phyloP scores from a whole-genome alignment of 30 jellyfish, hydroid and myxozoan species.

The Pseudorhiza aurosa region DNA sequence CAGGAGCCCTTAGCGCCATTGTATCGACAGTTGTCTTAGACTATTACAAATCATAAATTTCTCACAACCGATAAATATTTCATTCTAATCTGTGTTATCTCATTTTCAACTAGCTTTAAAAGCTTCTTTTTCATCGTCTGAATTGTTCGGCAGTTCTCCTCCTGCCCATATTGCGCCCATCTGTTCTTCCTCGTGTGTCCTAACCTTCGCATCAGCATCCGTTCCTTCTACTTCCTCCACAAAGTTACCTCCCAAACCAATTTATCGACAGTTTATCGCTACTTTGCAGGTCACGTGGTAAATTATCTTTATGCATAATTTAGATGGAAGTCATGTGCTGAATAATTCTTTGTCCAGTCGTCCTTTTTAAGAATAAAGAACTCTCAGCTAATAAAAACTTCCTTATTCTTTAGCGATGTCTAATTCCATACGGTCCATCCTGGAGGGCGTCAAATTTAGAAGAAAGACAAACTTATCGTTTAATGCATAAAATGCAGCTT shows the following conservation, averaged over 20 bases:
- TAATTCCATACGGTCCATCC: too few species aligned
- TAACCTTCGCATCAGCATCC: not conserved
- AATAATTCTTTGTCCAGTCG: too few species aligned
- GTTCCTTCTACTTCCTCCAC: not conserved
- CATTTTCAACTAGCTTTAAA: slow-evolving; percentile 25
- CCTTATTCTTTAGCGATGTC: too few species aligned
- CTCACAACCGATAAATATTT: slow-evolving; percentile 30
- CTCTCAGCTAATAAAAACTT: too few species aligned
- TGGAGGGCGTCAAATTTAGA: too few species aligned
- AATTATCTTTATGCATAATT: not conserved
- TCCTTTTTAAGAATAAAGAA: too few species aligned
- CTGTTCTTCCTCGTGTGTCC: slow-evolving; percentile 40
- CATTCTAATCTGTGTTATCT: slow-evolving; percentile 47
- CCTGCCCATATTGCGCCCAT: slow-evolving; percentile 52
- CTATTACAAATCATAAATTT: not conserved
- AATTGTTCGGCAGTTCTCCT: slow-evolving; percentile 17
- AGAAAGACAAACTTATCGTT: too few species aligned
- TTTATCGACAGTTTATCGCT: slow-evolving; percentile 15
- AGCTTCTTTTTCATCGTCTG: slow-evolving; percentile 44
- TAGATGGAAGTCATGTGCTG: too few species aligned
- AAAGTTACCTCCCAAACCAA: not conserved
- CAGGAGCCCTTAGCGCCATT: too few species aligned
- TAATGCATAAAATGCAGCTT: too few species aligned
- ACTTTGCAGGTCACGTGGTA: slow-evolving; percentile 9
- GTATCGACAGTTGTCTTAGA: not conserved